phyloP scores from a whole-genome alignment of 1,140 invertebrate species.

The Aplysia californica region DNA sequence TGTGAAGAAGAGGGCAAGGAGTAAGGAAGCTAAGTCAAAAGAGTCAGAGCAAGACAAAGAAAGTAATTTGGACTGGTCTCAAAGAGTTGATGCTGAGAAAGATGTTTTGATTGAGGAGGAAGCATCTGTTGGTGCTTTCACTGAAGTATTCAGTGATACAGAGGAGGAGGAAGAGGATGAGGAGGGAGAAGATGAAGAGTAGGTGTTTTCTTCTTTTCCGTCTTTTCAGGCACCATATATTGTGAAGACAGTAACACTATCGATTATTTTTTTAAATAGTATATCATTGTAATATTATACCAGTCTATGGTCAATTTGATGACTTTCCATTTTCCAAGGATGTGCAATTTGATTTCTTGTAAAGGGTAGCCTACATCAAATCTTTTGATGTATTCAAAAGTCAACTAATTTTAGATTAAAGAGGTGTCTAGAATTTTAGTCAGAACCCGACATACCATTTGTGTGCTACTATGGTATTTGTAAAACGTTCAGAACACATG shows the following conservation, averaged over 20 bases:
- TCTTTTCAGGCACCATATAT: background rate
- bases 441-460: too few relatives aligned
- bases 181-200: slow-evolving; percentile 1
- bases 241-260: background rate
- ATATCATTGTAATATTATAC: background rate
- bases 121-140: slow-evolving; percentile 37
- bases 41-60: background rate
- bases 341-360: too few relatives aligned
- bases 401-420: too few relatives aligned
- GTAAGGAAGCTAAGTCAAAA: background rate
- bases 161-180: slow-evolving; percentile 21
- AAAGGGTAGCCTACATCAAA: background rate
- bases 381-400: too few relatives aligned
- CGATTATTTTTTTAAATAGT: background rate
- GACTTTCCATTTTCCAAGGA: too few relatives aligned
- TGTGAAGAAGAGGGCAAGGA: background rate
- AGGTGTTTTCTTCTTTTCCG: slow-evolving; percentile 1
- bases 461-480: background rate
- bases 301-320: too few relatives aligned
- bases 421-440: too few relatives aligned
- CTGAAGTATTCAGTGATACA: slow-evolving; percentile 45
- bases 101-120: slow-evolving; percentile 48
- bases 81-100: slow-evolving; percentile 20
- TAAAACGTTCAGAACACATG: too few relatives aligned
- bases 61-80: background rate